These are phyloP conservation scores for Blastobasis adustella DNA, from an alignment of 2,888 invertebrate genomes.

Conservation along the genomic window DNA sequence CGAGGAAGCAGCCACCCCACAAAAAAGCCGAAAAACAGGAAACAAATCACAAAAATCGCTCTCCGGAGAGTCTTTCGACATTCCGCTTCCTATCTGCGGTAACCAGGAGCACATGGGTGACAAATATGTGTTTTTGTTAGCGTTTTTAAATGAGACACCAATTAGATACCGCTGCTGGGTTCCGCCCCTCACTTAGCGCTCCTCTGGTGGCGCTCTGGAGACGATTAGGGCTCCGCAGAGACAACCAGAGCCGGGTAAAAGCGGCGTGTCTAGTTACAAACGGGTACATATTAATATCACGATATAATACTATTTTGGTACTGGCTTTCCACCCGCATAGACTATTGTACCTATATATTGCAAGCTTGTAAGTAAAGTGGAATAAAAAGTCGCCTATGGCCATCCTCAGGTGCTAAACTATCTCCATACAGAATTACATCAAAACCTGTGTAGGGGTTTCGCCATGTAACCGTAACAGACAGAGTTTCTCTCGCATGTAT, in stretches of 20 bases:
- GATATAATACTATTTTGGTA: no score
- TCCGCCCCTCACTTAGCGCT: conserved; percentile 44
- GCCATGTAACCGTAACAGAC: no score
- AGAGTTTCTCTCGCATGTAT: no score
- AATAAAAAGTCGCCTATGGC: no score
- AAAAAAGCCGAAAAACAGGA: not conserved
- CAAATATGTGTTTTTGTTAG: conserved; percentile 21
- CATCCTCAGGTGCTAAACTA: no score
- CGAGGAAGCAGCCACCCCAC: not conserved
- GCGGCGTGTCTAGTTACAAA: no score
- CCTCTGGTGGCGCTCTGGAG: conserved; percentile 20
- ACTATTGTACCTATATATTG: no score
- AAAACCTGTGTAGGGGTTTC: no score
- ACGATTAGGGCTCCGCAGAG: conserved; percentile 37
- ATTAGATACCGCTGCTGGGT: conserved; percentile 38
- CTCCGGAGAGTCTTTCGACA: conserved; percentile 26
- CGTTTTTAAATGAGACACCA: conserved; percentile 31
- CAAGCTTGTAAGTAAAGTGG: no score
- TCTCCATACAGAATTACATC: no score
- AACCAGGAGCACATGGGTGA: conserved; percentile 52
- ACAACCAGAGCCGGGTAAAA: conserved; percentile 35
- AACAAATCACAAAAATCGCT: conserved; percentile 17
- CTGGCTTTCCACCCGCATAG: no score
- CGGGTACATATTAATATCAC: no score
- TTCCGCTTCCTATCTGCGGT: conserved; percentile 34